Percentiles rank a stretch among this genome's conserved stretches.
Evolutionary conservation across 2,888 invertebrate species (phyloP).

Genomic region (Tetragnatha montana): DNA sequence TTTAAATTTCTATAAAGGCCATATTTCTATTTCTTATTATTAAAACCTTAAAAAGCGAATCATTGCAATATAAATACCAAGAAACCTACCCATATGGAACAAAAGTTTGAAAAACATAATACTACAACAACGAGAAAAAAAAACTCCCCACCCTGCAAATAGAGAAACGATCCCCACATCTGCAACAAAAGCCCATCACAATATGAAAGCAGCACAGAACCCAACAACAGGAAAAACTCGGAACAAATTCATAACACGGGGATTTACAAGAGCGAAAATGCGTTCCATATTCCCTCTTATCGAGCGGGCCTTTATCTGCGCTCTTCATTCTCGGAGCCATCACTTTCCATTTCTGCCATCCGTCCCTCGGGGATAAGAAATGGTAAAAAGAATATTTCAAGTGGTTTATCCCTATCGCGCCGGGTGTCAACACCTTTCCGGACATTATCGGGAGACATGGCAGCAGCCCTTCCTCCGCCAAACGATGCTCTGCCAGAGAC

Average conservation of each 20-base stretch:
- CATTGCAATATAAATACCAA: too few species aligned
- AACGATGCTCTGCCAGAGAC: neutral
- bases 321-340: slow-evolving; percentile 8
- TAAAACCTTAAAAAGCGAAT: too few species aligned
- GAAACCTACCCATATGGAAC: too few species aligned
- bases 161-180: too few species aligned
- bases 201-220: too few species aligned
- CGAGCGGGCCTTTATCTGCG: slow-evolving; percentile 24
- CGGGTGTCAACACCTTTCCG: slow-evolving; percentile 56
- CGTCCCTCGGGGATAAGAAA: slow-evolving; percentile 51
- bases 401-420: slow-evolving; percentile 64
- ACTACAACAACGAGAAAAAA: too few species aligned
- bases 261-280: slow-evolving; percentile 12
- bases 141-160: too few species aligned
- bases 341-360: slow-evolving; percentile 35
- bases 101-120: too few species aligned
- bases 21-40: too few species aligned
- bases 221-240: too few species aligned
- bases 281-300: slow-evolving; percentile 42
- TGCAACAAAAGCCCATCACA: too few species aligned
- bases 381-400: slow-evolving; percentile 53
- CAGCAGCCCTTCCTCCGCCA: neutral
- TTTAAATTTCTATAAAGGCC: too few species aligned
- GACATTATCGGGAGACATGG: slow-evolving; percentile 36
- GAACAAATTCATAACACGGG: slow-evolving; percentile 17